Base-by-base conservation (phyloP, 2,797 vertebrate species). In the Neoniphon sammara region DNA sequence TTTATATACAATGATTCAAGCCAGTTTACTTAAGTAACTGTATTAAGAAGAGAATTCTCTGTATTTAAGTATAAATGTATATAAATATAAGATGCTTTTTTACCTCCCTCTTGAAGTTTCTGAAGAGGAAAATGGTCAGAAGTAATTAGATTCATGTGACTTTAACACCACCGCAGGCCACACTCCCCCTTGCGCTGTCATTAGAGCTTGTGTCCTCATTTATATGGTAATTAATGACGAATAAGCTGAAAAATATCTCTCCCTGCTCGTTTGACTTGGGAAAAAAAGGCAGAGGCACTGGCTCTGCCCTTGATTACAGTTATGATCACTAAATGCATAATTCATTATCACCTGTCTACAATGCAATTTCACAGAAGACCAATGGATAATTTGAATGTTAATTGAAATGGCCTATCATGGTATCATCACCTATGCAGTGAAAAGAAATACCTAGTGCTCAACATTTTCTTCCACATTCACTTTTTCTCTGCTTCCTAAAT, bases 141-240 rank as follows among this genome's bases (percentile, higher is more conserved):
- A 59, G 57, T 42, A 31, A 20, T 30, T 11, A 27, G 36, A 20
- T 23, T 23, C 8, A 5, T 14, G 53, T 4, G 25, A 54, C 12
- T 34, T 25, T 39, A 9, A 15, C 14, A 7, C 44, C 4, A 0
- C 0, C 0, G 5, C 49, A 2, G 2, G 2, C 75, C 66, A 84
- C 25, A 10, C 6, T 44, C 7, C 52, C 4, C 0, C 0, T 27
- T 50, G 53, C 66, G 0, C 0, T 57, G 44, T 1, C 1, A 21
- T 36, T 21, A 3, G 3, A 2, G 7, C 10, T 20, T n/a, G 8
- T 67, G 27, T 59, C 54, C 47, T 69, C 52, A 64, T 79, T 69
- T 72, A 31, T 49, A 53, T 59, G 42, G 7, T 58, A 42, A 62
- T 53, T 44, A 52, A 49, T 53, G 44, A 58, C 11, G 49, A 62